Percentiles rank a stretch among this genome's conserved stretches.
phyloP scores from a whole-genome alignment of 2,888 invertebrate genomes.

The Carpatolechia fugitivella region DNA sequence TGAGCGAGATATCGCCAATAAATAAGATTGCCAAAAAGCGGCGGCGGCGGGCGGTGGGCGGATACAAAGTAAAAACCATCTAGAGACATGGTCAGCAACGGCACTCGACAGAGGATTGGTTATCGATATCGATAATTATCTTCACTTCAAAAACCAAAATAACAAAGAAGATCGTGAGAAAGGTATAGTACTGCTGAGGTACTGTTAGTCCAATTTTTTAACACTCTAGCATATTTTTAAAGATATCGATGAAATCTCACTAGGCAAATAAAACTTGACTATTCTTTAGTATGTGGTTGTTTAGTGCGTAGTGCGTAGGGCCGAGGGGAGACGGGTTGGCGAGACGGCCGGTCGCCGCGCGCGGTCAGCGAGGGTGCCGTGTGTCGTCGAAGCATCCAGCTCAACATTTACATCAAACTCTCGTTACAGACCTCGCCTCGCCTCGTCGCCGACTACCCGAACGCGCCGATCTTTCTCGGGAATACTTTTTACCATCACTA shows the following conservation, averaged over 20 bases:
- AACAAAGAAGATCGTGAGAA: too few species aligned
- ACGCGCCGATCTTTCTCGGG: constrained; percentile 33
- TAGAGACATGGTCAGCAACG: constrained; percentile 32
- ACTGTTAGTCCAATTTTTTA: too few species aligned
- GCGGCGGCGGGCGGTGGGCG: constrained; percentile 41
- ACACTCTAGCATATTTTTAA: too few species aligned
- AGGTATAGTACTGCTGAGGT: too few species aligned
- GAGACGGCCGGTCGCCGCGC: constrained; percentile 49
- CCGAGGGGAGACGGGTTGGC: constrained; percentile 34
- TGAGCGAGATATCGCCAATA: constrained; percentile 61
- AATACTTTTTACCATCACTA: constrained; percentile 22
- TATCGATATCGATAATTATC: constrained; percentile 26
- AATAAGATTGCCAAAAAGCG: constrained; percentile 71
- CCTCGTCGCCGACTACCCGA: constrained; percentile 39
- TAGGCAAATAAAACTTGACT: constrained; percentile 41
- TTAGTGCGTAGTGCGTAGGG: constrained; percentile 35
- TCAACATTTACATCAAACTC: constrained; percentile 64
- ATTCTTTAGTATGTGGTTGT: constrained; percentile 49
- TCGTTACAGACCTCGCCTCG: constrained; percentile 54
- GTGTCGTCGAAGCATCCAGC: constrained; percentile 19
- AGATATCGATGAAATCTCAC: constrained; percentile 39
- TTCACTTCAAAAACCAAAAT: background rate
- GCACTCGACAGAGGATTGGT: background rate
- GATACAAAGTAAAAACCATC: constrained; percentile 60
- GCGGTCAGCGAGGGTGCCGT: constrained; percentile 21